phyloP scores from a whole-genome alignment of 2,113 vertebrate species.

The Myocastor coypus region DNA sequence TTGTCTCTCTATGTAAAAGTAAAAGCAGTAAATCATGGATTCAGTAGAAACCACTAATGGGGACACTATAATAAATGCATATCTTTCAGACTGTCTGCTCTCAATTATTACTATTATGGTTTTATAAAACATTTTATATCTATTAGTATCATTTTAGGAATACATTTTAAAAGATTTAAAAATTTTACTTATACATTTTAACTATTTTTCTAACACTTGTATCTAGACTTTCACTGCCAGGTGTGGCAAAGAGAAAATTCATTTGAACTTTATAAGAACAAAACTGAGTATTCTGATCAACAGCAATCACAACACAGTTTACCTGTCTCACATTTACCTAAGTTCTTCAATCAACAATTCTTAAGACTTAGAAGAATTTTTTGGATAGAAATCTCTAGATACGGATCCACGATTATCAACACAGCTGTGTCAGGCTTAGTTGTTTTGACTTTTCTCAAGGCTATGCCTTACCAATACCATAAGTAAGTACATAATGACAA shows the following conservation, averaged over 20 bases:
- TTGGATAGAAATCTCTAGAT: conserved; percentile 5
- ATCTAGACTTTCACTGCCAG: neutral
- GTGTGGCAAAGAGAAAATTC: conserved; percentile 29
- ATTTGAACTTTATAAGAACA: conserved; percentile 47
- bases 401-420: neutral
- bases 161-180: conserved; percentile 28
- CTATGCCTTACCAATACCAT: neutral
- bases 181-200: conserved; percentile 39
- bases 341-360: conserved; percentile 2
- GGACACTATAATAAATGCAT: neutral
- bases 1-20: neutral
- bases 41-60: conserved; percentile 36
- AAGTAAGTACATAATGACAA: neutral
- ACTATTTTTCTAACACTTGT: conserved; percentile 32
- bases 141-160: conserved; percentile 37
- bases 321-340: neutral
- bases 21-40: conserved; percentile 40
- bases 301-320: conserved; percentile 24
- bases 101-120: neutral
- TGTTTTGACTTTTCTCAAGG: conserved; percentile 13
- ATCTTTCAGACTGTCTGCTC: neutral
- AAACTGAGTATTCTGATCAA: conserved; percentile 47
- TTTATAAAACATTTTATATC: neutral
- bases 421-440: neutral
- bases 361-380: neutral